These are phyloP conservation scores for Sericinus montela DNA, from an alignment of 2,888 invertebrate genomes.

Conservation along the genomic window DNA sequence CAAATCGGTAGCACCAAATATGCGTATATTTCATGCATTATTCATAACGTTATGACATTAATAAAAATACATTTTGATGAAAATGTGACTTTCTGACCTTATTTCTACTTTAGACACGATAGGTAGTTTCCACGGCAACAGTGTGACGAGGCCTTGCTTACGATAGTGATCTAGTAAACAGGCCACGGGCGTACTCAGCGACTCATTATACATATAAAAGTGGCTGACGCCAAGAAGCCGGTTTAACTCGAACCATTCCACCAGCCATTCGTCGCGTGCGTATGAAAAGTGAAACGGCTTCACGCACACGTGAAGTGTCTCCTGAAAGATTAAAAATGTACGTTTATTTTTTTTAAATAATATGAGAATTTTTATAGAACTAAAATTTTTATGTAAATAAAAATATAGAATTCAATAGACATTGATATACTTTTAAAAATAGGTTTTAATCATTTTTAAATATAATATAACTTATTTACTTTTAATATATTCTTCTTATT, in stretches of 20 bases:
- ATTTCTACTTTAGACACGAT: conserved; percentile 94
- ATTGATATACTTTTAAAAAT: too few relatives aligned
- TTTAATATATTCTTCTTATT: too few relatives aligned
- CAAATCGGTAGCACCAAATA: too few relatives aligned
- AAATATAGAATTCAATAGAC: too few relatives aligned
- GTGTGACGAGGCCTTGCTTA: conserved; percentile 82
- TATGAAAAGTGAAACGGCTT: conserved; percentile 95
- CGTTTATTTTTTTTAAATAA: not conserved
- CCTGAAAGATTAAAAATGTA: conserved; percentile 34
- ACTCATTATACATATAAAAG: conserved; percentile 95
- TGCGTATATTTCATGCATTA: not conserved
- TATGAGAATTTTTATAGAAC: not conserved
- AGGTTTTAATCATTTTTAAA: too few relatives aligned
- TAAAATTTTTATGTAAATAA: too few relatives aligned
- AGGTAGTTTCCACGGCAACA: conserved; percentile 91
- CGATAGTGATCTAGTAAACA: conserved; percentile 87
- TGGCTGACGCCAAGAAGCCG: conserved; percentile 89
- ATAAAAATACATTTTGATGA: not conserved
- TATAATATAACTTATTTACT: too few relatives aligned
- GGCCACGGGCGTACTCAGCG: conserved; percentile 87
- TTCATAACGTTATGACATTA: too few relatives aligned
- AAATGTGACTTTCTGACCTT: conserved; percentile 37
- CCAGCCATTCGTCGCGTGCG: conserved; percentile 88
- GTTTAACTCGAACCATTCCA: conserved; percentile 95
- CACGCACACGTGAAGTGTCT: conserved; percentile 88